Percentiles rank a stretch among this genome's conserved stretches.
Conservation (phyloP, 2,797 vertebrate genomes). For the Melanotaenia parkinsoni region DNA sequence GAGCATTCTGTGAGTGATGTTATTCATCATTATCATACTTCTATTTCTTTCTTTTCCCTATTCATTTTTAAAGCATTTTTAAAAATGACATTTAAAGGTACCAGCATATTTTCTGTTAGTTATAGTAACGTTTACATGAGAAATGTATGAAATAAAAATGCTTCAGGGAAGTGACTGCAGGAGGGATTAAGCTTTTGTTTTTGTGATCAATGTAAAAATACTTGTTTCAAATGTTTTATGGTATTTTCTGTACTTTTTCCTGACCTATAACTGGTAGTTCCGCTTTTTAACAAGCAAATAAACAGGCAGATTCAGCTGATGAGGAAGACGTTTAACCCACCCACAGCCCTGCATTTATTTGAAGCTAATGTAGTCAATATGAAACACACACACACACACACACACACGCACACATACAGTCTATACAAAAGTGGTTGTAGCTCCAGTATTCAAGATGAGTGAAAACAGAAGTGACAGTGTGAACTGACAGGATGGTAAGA, state of each 20-base stretch:
- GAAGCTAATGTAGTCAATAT: slow-evolving; percentile 55
- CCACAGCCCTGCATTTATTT: slow-evolving; percentile 43
- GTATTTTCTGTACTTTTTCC: not conserved
- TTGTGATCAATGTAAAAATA: slow-evolving; percentile 6
- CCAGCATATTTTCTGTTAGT: too few species aligned
- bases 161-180: too few species aligned
- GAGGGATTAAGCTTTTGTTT: too few species aligned
- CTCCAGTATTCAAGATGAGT: slow-evolving; percentile 66
- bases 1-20: not conserved
- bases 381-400: slow-evolving; percentile 48
- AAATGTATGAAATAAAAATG: too few species aligned
- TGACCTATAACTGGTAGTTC: slow-evolving; percentile 38
- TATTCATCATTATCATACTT: not conserved
- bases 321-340: slow-evolving; percentile 48
- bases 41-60: not conserved
- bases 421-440: slow-evolving; percentile 23
- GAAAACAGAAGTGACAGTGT: slow-evolving; percentile 76
- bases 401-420: slow-evolving; percentile 19
- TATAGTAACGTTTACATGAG: too few species aligned
- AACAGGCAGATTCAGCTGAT: slow-evolving; percentile 29
- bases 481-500: slow-evolving; percentile 65
- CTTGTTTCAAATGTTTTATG: not conserved
- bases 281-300: slow-evolving; percentile 33
- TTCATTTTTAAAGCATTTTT: not conserved
- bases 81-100: not conserved